Conservation (phyloP, 2,888 invertebrate genomes). For the Lutraria lutraria region DNA sequence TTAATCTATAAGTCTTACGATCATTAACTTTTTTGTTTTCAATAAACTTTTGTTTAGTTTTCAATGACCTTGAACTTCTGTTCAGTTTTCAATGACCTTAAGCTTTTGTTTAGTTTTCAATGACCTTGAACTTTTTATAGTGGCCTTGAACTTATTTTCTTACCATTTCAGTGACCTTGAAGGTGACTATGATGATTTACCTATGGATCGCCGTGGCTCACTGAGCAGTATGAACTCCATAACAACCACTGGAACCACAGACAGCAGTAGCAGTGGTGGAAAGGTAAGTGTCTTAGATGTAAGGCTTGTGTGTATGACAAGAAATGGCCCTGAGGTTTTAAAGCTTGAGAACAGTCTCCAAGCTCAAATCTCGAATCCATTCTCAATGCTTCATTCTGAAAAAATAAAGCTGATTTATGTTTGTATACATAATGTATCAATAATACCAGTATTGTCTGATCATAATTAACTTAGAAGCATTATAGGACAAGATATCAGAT, state of each 20-base stretch:
- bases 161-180: constrained; percentile 92
- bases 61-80: background rate
- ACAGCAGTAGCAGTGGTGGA: constrained; percentile 93
- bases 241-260: constrained; percentile 93
- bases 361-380: too few species aligned
- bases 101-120: background rate
- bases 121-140: background rate
- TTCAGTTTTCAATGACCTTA: too few species aligned
- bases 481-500: too few species aligned
- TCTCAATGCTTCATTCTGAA: too few species aligned
- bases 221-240: constrained; percentile 88
- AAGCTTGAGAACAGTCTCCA: too few species aligned
- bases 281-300: constrained; percentile 68
- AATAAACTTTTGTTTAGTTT: background rate
- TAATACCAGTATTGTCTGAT: too few species aligned
- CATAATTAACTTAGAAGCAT: too few species aligned
- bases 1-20: too few species aligned
- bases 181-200: constrained; percentile 92
- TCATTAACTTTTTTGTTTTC: too few species aligned
- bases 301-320: background rate
- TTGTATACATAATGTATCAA: too few species aligned
- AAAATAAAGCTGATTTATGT: too few species aligned
- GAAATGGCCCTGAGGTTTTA: background rate
- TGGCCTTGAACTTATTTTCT: background rate
- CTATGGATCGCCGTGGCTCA: constrained; percentile 91